Percentiles rank a stretch among this genome's conserved stretches.
phyloP scores from a whole-genome alignment of 2,113 vertebrate genomes.

The Microtus richardsoni region DNA sequence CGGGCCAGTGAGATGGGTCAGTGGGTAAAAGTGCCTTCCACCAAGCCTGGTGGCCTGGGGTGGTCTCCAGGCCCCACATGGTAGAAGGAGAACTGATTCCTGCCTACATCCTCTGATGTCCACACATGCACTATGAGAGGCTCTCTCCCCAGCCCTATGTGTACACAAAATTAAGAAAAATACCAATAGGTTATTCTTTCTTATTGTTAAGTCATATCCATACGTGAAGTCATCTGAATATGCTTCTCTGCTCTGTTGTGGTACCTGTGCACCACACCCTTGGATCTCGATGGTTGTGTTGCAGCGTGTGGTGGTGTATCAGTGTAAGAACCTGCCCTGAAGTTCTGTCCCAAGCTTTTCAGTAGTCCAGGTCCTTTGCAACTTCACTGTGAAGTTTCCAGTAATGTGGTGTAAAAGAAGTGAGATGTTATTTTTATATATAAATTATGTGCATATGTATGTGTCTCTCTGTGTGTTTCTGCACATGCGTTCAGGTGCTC shows the following conservation, averaged over 20 bases:
- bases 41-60: background rate
- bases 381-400: constrained; percentile 13
- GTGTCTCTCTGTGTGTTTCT: background rate
- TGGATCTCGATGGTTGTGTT: background rate
- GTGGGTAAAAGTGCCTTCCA: too few relatives aligned
- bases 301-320: background rate
- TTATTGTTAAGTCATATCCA: background rate
- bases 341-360: background rate
- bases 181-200: background rate
- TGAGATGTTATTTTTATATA: background rate
- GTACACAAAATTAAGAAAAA: background rate
- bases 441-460: background rate
- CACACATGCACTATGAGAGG: background rate
- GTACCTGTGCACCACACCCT: background rate
- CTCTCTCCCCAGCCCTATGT: background rate
- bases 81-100: background rate
- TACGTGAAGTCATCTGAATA: background rate
- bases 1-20: background rate
- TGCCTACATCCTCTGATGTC: background rate
- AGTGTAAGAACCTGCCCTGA: background rate
- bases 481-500: too few relatives aligned
- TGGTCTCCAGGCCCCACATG: background rate
- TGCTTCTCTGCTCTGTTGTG: background rate
- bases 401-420: background rate
- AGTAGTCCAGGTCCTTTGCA: background rate